A percentile compares a stretch with the other conserved stretches of the same genome.
These are phyloP conservation scores for Ciconia maguari DNA, from an alignment of 2,113 vertebrate genomes.

Conservation along the genomic window DNA sequence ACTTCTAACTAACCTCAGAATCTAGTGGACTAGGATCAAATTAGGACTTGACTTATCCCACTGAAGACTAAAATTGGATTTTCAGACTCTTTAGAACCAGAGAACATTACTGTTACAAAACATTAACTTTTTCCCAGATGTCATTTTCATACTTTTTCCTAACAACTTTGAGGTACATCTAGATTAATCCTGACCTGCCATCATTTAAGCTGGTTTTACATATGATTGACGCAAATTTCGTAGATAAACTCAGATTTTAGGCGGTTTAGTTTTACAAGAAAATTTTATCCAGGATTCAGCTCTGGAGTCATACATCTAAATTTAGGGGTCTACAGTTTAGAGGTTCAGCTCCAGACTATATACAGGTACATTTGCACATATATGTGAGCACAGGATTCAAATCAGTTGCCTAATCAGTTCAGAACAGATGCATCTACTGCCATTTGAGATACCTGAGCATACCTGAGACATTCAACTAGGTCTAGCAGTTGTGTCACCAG, in stretches of 20 bases:
- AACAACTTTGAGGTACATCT: not conserved
- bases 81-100: not conserved
- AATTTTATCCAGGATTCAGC: not conserved
- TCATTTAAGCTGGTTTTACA: not conserved
- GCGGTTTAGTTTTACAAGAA: not conserved
- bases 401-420: not conserved
- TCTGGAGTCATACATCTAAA: not conserved
- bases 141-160: not conserved
- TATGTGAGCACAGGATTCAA: not conserved
- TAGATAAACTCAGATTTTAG: not conserved
- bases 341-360: not conserved
- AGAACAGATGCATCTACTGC: not conserved
- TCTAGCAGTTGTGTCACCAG: not conserved
- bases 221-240: not conserved
- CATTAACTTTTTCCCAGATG: not conserved
- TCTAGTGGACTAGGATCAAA: not conserved
- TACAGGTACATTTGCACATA: fast-evolving
- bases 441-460: not conserved
- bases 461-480: not conserved
- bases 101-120: not conserved
- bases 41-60: not conserved
- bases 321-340: not conserved
- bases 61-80: slow-evolving; percentile 14
- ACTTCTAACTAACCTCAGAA: not conserved
- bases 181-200: not conserved